Evolutionary conservation across 2,797 vertebrate species (phyloP), one percentile per base, ranked within the genome.

Genomic region (Neoniphon sammara): DNA sequence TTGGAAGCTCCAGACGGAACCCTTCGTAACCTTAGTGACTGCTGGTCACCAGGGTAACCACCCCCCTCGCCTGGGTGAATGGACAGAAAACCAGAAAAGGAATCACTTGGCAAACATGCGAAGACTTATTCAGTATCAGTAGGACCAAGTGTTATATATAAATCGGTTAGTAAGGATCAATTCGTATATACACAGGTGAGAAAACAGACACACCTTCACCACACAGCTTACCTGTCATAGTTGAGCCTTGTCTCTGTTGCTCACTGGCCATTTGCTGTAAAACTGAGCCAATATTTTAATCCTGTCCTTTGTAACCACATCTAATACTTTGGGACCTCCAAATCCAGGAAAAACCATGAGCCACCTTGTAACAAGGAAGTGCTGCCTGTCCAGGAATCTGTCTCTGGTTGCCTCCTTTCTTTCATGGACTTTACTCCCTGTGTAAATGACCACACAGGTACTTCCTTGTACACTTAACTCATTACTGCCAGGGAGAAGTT

Each of bases 381-480:
- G 7, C 7, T 52, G 12, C 34, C 12, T 11, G 46, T 75, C 71
- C 57, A 60, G 82, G 77, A 87, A 76, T 70, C 75, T 54, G 57
- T 78, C 66, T 73, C 58, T 12, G 72, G 79, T 71, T 80, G 23
- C 15, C 54, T n/a, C 56, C 66, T 39, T 36, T 61, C 54, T 75
- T 75, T 63, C 20, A 30, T 72, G 90, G 87, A 95, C 94, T 94
- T 95, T 92, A 87, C 66, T 66, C 91, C 81, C 72, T 65, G 61
- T 63, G 54, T 49, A 65, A 89, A 81, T 83, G 39, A 84, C 70
- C 76, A 66, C 72, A 74, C 68, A 76, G 77, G 67, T 72, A 94
- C 93, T 94, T 95, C 94, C 94, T 94, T 89, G 90, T 92, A 65
- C 8, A 34, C 20, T 81, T 84, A 92, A 91, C 88, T 80, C 84